These are phyloP conservation scores for Chromobotia macracanthus DNA, from an alignment of 2,797 vertebrate species.

Conservation along the genomic window DNA sequence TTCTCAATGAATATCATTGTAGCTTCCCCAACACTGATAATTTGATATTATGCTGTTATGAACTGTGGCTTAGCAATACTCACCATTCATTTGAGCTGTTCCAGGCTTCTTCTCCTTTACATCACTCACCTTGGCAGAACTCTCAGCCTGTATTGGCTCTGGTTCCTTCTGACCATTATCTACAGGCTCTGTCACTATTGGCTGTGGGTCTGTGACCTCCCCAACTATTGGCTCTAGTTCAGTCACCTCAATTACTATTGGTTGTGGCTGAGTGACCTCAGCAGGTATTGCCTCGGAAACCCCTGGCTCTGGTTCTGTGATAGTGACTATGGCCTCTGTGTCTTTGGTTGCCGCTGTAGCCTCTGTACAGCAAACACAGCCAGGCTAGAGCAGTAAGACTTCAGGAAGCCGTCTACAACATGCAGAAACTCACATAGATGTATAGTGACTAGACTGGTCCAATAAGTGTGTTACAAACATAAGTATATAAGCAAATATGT, in stretches of 20 bases:
- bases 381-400: conserved; percentile 78
- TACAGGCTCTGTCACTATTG: conserved; percentile 65
- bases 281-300: conserved; percentile 63
- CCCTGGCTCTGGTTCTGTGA: conserved; percentile 35
- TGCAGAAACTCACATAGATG: conserved; percentile 58
- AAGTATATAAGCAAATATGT: background rate
- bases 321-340: conserved; percentile 49
- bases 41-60: conserved; percentile 60
- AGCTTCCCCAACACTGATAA: conserved; percentile 30
- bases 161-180: conserved; percentile 62
- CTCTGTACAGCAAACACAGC: conserved; percentile 81
- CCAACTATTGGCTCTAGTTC: conserved; percentile 69
- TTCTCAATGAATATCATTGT: background rate
- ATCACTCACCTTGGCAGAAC: conserved; percentile 63
- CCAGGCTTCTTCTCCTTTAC: conserved; percentile 69
- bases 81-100: conserved; percentile 70
- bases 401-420: conserved; percentile 59
- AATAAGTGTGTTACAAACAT: background rate
- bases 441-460: conserved; percentile 64
- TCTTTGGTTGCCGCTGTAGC: conserved; percentile 58
- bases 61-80: conserved; percentile 71
- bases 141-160: conserved; percentile 67
- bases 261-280: conserved; percentile 67
- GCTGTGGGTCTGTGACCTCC: conserved; percentile 68
- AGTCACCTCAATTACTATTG: conserved; percentile 72